Evolutionary conservation across 2,888 invertebrate species (phyloP).

Genomic region (Marasmarcha lunaedactyla): DNA sequence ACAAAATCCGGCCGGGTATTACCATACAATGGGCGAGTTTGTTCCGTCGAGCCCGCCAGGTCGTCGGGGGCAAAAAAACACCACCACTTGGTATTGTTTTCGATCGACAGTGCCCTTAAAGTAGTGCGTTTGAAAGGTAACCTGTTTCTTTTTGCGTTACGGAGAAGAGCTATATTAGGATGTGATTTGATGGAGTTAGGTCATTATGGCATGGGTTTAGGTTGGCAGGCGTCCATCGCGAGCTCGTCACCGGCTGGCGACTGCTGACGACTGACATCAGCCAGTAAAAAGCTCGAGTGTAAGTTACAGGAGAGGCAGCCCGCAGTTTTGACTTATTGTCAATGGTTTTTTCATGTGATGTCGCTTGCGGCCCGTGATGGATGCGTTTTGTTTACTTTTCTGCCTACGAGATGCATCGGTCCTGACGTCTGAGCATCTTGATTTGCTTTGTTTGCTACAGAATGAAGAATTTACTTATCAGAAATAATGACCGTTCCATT

Average conservation of each 20-base stretch:
- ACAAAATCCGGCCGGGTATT: slow-evolving; percentile 66
- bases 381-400: slow-evolving; percentile 44
- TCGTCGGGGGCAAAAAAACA: slow-evolving; percentile 66
- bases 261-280: slow-evolving; percentile 61
- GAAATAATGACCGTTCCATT: slow-evolving; percentile 1
- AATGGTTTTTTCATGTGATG: slow-evolving; percentile 23
- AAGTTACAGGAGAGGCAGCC: slow-evolving; percentile 33
- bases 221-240: slow-evolving; percentile 48
- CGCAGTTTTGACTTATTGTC: slow-evolving; percentile 22
- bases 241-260: slow-evolving; percentile 59
- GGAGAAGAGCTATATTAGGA: neutral
- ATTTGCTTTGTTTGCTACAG: slow-evolving; percentile 19
- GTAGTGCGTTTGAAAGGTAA: neutral
- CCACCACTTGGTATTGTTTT: slow-evolving; percentile 37
- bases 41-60: slow-evolving; percentile 65
- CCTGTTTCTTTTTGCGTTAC: neutral
- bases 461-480: neutral
- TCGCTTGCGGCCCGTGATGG: slow-evolving; percentile 18
- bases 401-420: slow-evolving; percentile 20
- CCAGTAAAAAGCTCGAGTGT: slow-evolving; percentile 56
- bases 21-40: slow-evolving; percentile 66
- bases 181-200: neutral
- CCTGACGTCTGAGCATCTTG: slow-evolving; percentile 23
- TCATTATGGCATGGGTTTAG: slow-evolving; percentile 18
- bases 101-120: slow-evolving; percentile 21